Percentiles rank a stretch among this genome's conserved stretches.
Conservation (phyloP, 2,888 invertebrate genomes). For the Drosophila sordidula region DNA sequence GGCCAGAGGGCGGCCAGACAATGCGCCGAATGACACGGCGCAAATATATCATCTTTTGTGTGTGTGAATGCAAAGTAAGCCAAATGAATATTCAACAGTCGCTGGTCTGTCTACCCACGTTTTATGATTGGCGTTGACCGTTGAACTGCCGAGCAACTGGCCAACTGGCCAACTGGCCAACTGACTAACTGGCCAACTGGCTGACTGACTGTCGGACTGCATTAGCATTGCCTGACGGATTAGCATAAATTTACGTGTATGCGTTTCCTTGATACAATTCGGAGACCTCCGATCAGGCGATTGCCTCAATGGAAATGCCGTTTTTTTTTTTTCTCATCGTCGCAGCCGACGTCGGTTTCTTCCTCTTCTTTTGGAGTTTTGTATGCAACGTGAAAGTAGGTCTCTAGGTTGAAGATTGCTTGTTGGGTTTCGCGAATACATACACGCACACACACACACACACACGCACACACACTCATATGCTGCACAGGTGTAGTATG, state of each 20-base stretch:
- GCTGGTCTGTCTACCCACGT: constrained; percentile 31
- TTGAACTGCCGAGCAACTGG: constrained; percentile 58
- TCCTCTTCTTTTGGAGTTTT: constrained; percentile 40
- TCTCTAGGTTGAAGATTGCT: constrained; percentile 69
- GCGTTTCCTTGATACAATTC: constrained; percentile 79
- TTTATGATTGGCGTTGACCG: constrained; percentile 72
- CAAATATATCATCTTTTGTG: constrained; percentile 73
- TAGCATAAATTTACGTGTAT: constrained; percentile 68
- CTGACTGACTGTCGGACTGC: constrained; percentile 52
- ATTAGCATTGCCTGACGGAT: constrained; percentile 72
- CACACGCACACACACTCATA: too few species aligned
- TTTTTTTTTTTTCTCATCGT: constrained; percentile 18
- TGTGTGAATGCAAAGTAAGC: constrained; percentile 63
- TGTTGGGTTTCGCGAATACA: constrained; percentile 51
- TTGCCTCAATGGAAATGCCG: constrained; percentile 53
- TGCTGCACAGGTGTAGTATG: neutral
- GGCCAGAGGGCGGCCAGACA: constrained; percentile 65
- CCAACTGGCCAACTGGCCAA: constrained; percentile 26
- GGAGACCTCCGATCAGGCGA: constrained; percentile 63
- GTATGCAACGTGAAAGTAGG: constrained; percentile 72
- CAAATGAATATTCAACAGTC: constrained; percentile 75
- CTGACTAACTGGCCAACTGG: constrained; percentile 25
- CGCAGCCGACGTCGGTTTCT: constrained; percentile 1
- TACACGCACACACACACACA: constrained; percentile 14
- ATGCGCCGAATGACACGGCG: constrained; percentile 40